Evolutionary conservation across 2,888 invertebrate species (phyloP), one percentile per base, ranked within the genome.

Genomic region (Caenorhabditis sp.): DNA sequence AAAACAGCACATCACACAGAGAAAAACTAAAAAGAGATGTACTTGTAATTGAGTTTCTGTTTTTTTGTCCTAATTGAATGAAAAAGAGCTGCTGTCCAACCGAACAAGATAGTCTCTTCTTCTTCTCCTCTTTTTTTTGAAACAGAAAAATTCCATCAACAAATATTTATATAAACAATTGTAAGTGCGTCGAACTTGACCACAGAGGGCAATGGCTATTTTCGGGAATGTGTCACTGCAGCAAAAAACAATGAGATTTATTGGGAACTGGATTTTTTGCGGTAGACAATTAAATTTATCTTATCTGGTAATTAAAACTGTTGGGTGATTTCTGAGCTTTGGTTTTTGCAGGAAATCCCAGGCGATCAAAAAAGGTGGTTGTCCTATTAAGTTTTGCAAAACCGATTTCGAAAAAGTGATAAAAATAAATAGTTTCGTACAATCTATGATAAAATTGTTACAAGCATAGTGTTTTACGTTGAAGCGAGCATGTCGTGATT

Each of bases 181-280:
- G 43, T 17, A 43, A 43, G 43, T 43, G 43, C 43, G 43, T 43
- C 43, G 43, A 43, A 43, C 43, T 43, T 43, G 43, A 43, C 43
- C 43, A 43, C 43, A 43, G 43, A 43, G 43, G 43, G 43, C 43
- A 43, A 43, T 43, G 43, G 43, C 43, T 43, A 43, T 43, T 43
- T 43, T 43, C 43, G 43, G 43, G 17, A 43, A 43, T 43, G 5
- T 43, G 12, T 10, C 17, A n/a, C n/a, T n/a, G n/a, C n/a, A 17
- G 43, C 12, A 3, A 43, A 43, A 43, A 43, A 43, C 43, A 43
- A 14, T 43, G 43, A 43, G 5, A 10, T 43, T 43, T 43, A 10
- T 43, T 10, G 43, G 17, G 14, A 43, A 12, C 3, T 7, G 17
- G 17, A 12, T 43, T 10, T 31, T 31, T 31, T 31, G 31, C 43